A percentile compares a stretch with the other conserved stretches of the same genome.
Conservation (phyloP, 2,797 vertebrate genomes). For the Mus minutoides region DNA sequence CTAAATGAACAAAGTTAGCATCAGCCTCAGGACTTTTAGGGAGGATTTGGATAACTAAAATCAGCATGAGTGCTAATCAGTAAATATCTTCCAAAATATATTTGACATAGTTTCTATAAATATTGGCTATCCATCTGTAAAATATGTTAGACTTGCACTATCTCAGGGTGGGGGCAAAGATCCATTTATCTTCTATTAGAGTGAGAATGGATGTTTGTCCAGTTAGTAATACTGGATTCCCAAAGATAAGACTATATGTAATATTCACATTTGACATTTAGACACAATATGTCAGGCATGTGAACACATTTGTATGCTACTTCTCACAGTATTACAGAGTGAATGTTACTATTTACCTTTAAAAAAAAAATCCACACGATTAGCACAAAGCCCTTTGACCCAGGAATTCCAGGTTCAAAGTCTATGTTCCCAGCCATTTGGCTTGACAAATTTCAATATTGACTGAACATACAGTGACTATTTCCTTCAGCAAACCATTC, state of each 20-base stretch:
- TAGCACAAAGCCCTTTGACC: background rate
- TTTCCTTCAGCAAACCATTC: background rate
- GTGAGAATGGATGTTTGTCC: background rate
- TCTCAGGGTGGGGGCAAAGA: background rate
- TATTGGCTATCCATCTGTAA: background rate
- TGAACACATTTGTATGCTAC: background rate
- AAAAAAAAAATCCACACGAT: background rate
- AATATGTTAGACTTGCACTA: background rate
- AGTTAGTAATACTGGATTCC: slow-evolving; percentile 1
- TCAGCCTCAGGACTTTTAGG: background rate
- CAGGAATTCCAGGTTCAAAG: background rate
- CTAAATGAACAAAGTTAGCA: background rate
- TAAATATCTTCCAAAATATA: background rate
- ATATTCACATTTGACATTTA: slow-evolving; percentile 4
- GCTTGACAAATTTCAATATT: slow-evolving; percentile 3
- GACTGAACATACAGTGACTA: background rate
- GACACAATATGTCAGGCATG: background rate
- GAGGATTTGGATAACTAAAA: background rate
- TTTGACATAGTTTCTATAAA: slow-evolving; percentile 15
- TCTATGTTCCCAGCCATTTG: background rate
- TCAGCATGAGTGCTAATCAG: background rate
- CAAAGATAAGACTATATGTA: background rate
- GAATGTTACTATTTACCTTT: background rate
- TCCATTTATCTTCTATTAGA: background rate
- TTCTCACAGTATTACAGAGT: background rate